Percentiles rank a stretch among this genome's conserved stretches.
phyloP scores from a whole-genome alignment of 1,140 invertebrate genomes.

The Zophobas atratus region DNA sequence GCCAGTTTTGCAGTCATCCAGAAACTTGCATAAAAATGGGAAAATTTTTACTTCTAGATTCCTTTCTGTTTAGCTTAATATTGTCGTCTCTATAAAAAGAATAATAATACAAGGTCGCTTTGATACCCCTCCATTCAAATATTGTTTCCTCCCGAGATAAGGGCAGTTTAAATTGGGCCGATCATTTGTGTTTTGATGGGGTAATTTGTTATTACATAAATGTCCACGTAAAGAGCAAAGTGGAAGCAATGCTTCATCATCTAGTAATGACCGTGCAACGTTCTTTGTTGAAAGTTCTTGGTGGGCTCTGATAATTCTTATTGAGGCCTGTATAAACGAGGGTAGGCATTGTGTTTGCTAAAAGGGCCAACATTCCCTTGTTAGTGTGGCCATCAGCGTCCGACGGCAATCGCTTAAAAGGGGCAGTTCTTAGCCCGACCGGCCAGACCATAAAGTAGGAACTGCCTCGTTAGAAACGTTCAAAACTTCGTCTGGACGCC shows the following conservation, averaged over 20 bases:
- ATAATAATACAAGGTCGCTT: too few relatives aligned
- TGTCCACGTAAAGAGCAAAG: conserved; percentile 2
- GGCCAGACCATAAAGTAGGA: conserved; percentile 41
- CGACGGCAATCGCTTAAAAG: conserved; percentile 47
- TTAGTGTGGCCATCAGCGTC: conserved; percentile 43
- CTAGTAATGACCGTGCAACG: conserved; percentile 13
- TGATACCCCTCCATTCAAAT: too few relatives aligned
- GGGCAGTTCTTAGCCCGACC: conserved; percentile 42
- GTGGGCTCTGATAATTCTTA: conserved; percentile 34
- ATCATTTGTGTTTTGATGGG: neutral
- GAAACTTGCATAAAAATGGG: too few relatives aligned
- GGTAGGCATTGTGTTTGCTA: conserved; percentile 46
- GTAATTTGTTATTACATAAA: conserved; percentile 16
- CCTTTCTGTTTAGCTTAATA: too few relatives aligned
- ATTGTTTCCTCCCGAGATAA: neutral
- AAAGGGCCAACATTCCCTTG: conserved; percentile 47
- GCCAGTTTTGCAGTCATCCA: too few relatives aligned
- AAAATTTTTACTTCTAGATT: too few relatives aligned
- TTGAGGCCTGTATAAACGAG: conserved; percentile 30
- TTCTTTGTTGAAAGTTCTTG: conserved; percentile 31
- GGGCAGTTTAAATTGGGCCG: conserved; percentile 1
- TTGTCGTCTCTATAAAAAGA: too few relatives aligned
- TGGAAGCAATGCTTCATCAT: conserved; percentile 21
- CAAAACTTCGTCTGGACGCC: conserved; percentile 37
- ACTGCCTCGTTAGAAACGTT: conserved; percentile 47